Base-by-base conservation (phyloP, 2,888 invertebrate genomes). In the Drosophila emarginata region DNA sequence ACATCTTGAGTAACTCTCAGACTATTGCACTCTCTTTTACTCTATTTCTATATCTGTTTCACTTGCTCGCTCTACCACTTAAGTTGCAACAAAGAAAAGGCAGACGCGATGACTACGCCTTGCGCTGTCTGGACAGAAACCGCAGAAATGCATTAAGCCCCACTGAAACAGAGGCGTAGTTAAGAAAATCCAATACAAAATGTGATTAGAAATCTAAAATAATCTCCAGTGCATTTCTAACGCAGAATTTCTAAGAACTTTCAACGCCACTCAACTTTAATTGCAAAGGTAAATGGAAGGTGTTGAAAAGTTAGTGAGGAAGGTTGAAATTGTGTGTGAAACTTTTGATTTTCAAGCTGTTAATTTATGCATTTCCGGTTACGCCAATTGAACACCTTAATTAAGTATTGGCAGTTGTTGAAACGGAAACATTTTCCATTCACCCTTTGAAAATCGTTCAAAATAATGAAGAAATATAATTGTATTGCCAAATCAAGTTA, bases 101-200 rank as follows among this genome's bases (percentile, higher is more conserved):
- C 36, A 56, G 54, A 39, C 63, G 12, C 39, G n/a, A 11, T 23
- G 7, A 52, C 61, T 26, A 23, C 14, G 5, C 37, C 36, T 15
- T 28, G 26, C 23, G 0, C 37, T 40, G 58, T 54, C 57, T 58
- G 60, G 67, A 64, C 77, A 64, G 70, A 57, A 71, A 87, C 88
- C 85, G 72, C 88, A 81, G 72, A 77, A 81, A 88, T 84, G 88
- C 85, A 84, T 88, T 84, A 79, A 64, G 72, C 53, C 67, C 32
- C 50, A 14, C 61, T 70, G 53, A 70, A 73, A 72, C 59, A 60
- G 69, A 52, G 66, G 52, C 60, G 69, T 57, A 45, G 52, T 9
- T 23, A 14, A 51, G 36, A 18, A 32, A n/a, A 60, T 40, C 37
- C 56, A 52, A 58, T 51, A 18, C 37, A 60, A 28, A 18, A 36